These are phyloP conservation scores for Prietella phreatophila DNA, from an alignment of 2,113 vertebrate genomes.

Conservation along the genomic window DNA sequence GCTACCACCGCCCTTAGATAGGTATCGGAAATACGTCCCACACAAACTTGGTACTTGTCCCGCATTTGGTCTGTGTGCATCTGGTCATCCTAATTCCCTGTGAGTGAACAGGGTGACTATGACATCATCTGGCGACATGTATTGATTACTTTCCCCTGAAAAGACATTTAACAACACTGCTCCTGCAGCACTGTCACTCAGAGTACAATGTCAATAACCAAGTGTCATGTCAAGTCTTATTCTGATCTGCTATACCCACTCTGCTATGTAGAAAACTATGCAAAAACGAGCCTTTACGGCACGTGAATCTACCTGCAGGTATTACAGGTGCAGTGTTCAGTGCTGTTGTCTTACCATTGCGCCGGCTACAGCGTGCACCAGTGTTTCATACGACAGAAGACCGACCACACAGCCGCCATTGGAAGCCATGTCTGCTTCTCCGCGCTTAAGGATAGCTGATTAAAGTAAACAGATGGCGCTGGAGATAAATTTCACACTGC, in stretches of 20 bases:
- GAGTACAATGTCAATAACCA: background rate
- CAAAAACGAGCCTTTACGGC: too few relatives aligned
- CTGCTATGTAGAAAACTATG: background rate
- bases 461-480: background rate
- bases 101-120: background rate
- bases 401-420: constrained; percentile 53
- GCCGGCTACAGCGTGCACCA: constrained; percentile 77
- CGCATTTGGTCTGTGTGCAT: too few relatives aligned
- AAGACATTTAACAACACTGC: background rate
- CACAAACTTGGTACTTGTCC: too few relatives aligned
- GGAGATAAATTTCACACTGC: background rate
- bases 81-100: too few relatives aligned
- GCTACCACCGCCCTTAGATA: too few relatives aligned
- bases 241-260: background rate
- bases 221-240: background rate
- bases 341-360: constrained; percentile 67
- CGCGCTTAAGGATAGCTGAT: background rate
- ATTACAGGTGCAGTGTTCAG: background rate
- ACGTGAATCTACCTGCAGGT: background rate
- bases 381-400: constrained; percentile 75
- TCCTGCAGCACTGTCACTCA: background rate
- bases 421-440: constrained; percentile 62
- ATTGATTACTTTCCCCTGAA: background rate
- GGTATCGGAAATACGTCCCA: too few relatives aligned
- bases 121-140: background rate